A percentile compares a stretch with the other conserved stretches of the same genome.
phyloP scores from a whole-genome alignment of 2,888 invertebrate species.

The Lasioglossum oenotherae region DNA sequence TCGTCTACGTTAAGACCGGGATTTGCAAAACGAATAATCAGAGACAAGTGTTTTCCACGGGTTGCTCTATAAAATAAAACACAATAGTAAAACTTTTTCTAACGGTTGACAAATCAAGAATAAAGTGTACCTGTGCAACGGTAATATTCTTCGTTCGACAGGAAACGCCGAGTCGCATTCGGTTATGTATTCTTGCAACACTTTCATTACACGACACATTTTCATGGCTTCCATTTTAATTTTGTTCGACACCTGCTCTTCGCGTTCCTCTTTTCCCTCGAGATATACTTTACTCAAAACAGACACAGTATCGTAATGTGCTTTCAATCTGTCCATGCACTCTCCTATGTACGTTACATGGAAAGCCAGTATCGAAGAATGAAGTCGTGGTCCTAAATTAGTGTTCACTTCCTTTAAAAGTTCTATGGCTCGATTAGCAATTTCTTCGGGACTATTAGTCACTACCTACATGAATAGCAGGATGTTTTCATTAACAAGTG shows the following conservation, averaged over 20 bases:
- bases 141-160: constrained; percentile 95
- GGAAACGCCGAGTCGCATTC: constrained; percentile 96
- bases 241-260: constrained; percentile 84
- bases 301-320: constrained; percentile 93
- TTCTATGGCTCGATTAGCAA: constrained; percentile 96
- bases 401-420: constrained; percentile 97
- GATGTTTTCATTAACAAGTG: constrained; percentile 2
- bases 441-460: constrained; percentile 95
- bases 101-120: not conserved
- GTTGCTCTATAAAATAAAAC: constrained; percentile 88
- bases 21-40: constrained; percentile 94
- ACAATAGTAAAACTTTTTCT: not conserved
- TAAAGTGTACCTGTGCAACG: constrained; percentile 89
- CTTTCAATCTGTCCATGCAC: constrained; percentile 95
- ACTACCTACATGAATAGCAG: constrained; percentile 87
- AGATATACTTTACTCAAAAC: constrained; percentile 85
- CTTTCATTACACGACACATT: constrained; percentile 97
- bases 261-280: constrained; percentile 83
- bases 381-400: constrained; percentile 94
- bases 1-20: constrained; percentile 96
- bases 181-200: constrained; percentile 96
- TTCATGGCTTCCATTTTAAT: constrained; percentile 90
- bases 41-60: constrained; percentile 94
- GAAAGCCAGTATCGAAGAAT: constrained; percentile 91
- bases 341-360: constrained; percentile 96